phyloP scores from a whole-genome alignment of 2,797 vertebrate genomes.

The Acrossocheilus wenchowensis region DNA sequence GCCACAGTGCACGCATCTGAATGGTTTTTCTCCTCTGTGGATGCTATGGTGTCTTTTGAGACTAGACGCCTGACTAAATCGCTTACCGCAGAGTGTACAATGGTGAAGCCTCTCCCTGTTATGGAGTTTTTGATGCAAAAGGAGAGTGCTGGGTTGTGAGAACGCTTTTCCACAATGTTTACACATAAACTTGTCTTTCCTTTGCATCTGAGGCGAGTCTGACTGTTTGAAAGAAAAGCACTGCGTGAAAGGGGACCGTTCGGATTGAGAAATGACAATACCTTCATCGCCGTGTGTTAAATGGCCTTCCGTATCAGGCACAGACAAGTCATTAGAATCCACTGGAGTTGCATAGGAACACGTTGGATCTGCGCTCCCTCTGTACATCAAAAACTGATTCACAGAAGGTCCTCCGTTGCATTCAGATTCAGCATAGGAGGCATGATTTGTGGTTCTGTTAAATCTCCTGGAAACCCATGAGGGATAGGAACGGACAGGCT shows the following conservation, averaged over 20 bases:
- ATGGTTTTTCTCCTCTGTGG: constrained; percentile 62
- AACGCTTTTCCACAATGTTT: constrained; percentile 59
- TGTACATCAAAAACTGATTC: constrained; percentile 50
- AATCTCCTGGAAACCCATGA: constrained; percentile 53
- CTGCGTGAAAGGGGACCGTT: background rate
- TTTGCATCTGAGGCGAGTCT: constrained; percentile 6
- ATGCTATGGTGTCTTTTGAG: constrained; percentile 64
- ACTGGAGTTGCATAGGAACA: constrained; percentile 35
- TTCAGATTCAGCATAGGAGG: constrained; percentile 39
- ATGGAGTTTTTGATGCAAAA: constrained; percentile 56
- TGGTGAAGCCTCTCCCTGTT: constrained; percentile 50
- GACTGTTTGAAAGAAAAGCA: constrained; percentile 34
- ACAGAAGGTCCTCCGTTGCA: constrained; percentile 22
- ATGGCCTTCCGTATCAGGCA: constrained; percentile 30
- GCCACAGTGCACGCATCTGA: constrained; percentile 61
- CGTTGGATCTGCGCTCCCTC: constrained; percentile 2
- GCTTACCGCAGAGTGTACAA: constrained; percentile 61
- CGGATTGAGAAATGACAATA: background rate
- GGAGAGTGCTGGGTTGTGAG: constrained; percentile 50
- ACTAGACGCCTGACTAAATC: constrained; percentile 63
- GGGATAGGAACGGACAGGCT: constrained; percentile 24
- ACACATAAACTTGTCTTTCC: constrained; percentile 54
- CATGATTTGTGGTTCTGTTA: constrained; percentile 23
- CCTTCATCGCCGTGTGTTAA: constrained; percentile 8
- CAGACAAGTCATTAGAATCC: background rate